phyloP scores from a whole-genome alignment of 1,140 invertebrate genomes.

The Drosophila hydei region DNA sequence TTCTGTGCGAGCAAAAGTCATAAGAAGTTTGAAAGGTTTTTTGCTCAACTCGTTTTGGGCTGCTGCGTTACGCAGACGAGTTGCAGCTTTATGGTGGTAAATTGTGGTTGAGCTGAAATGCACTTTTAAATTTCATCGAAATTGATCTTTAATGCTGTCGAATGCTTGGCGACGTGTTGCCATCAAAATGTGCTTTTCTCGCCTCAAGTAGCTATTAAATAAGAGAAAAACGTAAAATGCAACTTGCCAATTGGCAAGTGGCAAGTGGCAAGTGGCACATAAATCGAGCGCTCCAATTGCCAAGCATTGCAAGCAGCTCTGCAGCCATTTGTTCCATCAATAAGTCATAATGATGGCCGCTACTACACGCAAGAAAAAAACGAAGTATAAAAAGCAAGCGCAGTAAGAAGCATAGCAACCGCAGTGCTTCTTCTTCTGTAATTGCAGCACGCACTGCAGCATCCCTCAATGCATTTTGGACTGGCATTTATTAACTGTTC shows the following conservation, averaged over 20 bases:
- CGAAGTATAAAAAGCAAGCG: not conserved
- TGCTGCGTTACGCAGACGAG: conserved; percentile 52
- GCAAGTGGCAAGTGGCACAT: conserved; percentile 50
- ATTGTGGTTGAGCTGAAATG: conserved; percentile 35
- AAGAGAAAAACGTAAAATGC: conserved; percentile 15
- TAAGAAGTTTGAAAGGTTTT: conserved; percentile 78
- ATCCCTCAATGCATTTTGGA: conserved; percentile 66
- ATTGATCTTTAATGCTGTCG: conserved; percentile 70
- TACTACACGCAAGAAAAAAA: conserved; percentile 4
- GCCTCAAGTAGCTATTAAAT: conserved; percentile 53
- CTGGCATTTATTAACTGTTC: conserved; percentile 79
- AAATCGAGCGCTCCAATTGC: conserved; percentile 45
- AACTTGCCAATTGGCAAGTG: conserved; percentile 32
- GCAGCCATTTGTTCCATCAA: conserved; percentile 42
- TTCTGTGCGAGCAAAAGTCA: conserved; percentile 56
- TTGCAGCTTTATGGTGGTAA: conserved; percentile 46
- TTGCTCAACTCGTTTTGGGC: conserved; percentile 59
- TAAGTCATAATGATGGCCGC: conserved; percentile 69
- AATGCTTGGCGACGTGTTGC: conserved; percentile 54
- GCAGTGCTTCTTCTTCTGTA: conserved; percentile 38
- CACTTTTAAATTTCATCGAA: conserved; percentile 68
- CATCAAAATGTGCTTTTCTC: conserved; percentile 66
- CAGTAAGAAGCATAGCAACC: conserved; percentile 11
- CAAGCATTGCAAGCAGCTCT: conserved; percentile 11
- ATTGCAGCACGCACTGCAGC: conserved; percentile 69